A percentile compares a stretch with the other conserved stretches of the same genome.
Conservation (phyloP, 2,888 invertebrate genomes). For the Saturnia pavonia region DNA sequence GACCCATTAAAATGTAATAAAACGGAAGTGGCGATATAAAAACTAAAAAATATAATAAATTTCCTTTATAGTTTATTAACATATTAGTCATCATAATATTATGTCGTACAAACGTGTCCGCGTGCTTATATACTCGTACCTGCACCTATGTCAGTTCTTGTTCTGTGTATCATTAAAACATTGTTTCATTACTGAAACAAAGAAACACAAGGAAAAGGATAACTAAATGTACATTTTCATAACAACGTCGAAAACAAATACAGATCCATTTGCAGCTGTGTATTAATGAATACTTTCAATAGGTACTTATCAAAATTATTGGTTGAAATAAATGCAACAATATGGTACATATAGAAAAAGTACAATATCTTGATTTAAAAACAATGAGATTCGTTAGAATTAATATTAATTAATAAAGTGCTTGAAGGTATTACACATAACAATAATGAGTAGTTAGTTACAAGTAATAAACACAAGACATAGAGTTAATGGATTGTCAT, state of each 20-base stretch:
- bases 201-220: conserved; percentile 53
- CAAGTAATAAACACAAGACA: neutral
- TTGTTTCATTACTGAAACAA: conserved; percentile 34
- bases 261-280: neutral
- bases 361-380: neutral
- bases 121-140: conserved; percentile 1
- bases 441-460: neutral
- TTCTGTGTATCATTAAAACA: conserved; percentile 14
- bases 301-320: neutral
- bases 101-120: conserved; percentile 1
- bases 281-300: neutral
- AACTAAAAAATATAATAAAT: neutral
- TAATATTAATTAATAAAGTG: conserved; percentile 4
- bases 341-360: neutral
- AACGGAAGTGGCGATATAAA: neutral
- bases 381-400: neutral
- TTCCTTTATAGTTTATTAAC: neutral
- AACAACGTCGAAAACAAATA: neutral
- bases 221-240: conserved; percentile 41
- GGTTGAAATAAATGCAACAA: neutral
- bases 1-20: neutral
- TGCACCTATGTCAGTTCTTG: neutral
- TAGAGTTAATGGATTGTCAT: neutral
- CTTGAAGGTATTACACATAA: neutral
- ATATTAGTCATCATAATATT: neutral